Evolutionary conservation across 1,140 invertebrate genomes (phyloP).

Genomic region (Sitophilus oryzae): DNA sequence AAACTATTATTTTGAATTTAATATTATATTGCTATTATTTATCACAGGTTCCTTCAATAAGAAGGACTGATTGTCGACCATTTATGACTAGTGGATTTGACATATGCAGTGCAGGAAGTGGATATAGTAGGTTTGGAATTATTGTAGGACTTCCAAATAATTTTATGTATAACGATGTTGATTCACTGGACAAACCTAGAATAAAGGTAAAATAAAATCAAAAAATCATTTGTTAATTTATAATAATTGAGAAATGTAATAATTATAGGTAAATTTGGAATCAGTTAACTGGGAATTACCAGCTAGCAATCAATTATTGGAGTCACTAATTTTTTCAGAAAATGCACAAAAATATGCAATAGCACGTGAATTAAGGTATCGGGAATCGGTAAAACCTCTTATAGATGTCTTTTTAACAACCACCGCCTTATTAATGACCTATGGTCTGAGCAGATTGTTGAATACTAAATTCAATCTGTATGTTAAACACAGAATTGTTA

Average conservation of each 20-base stretch:
- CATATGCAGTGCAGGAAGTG: conserved; percentile 50
- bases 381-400: conserved; percentile 51
- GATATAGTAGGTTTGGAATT: conserved; percentile 46
- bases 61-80: conserved; percentile 46
- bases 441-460: conserved; percentile 46
- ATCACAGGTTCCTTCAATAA: not conserved
- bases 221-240: conserved; percentile 7
- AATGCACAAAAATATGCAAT: conserved; percentile 73
- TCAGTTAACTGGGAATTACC: conserved; percentile 56
- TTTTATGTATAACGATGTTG: conserved; percentile 48
- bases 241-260: not conserved
- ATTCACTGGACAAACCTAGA: conserved; percentile 48
- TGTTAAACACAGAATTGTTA: conserved; percentile 45
- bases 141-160: conserved; percentile 60
- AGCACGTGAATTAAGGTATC: conserved; percentile 61
- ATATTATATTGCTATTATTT: not conserved
- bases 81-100: conserved; percentile 63
- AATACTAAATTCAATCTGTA: conserved; percentile 54
- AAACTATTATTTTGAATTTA: not conserved
- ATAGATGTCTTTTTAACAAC: conserved; percentile 49
- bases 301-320: conserved; percentile 53
- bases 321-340: conserved; percentile 63
- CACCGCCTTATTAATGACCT: conserved; percentile 45
- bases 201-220: conserved; percentile 46
- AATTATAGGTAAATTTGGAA: conserved; percentile 49